Conservation (phyloP, 2,113 vertebrate genomes). For the Poeciliopsis turrubarensis region DNA sequence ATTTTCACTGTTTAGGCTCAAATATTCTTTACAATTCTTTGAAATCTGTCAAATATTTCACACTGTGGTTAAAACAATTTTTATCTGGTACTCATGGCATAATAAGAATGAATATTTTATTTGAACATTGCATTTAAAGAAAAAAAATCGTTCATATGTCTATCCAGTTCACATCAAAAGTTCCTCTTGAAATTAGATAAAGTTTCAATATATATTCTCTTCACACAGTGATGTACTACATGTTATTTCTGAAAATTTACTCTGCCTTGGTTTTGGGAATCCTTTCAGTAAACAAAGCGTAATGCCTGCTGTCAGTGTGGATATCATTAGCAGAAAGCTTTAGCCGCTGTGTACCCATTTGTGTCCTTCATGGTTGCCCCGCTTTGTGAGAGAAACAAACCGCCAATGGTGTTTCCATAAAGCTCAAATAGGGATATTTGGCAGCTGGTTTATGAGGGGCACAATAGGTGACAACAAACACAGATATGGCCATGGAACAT, state of each 20-base stretch:
- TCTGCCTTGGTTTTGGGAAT: background rate
- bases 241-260: background rate
- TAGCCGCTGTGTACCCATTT: slow-evolving; percentile 40
- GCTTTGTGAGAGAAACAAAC: slow-evolving; percentile 12
- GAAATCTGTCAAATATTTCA: background rate
- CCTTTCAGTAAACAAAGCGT: background rate
- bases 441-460: slow-evolving; percentile 42
- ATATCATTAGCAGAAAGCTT: slow-evolving; percentile 27
- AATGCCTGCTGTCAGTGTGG: slow-evolving; percentile 6
- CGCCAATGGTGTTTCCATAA: slow-evolving; percentile 20
- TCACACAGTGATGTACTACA: too few species aligned
- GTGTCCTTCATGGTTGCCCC: slow-evolving; percentile 23
- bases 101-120: background rate
- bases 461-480: slow-evolving; percentile 45
- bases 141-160: too few species aligned
- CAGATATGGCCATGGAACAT: slow-evolving; percentile 14
- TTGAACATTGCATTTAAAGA: too few species aligned
- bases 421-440: slow-evolving; percentile 31
- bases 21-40: background rate
- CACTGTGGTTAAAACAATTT: background rate
- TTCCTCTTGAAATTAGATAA: too few species aligned
- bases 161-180: too few species aligned
- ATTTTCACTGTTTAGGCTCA: background rate
- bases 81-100: background rate
- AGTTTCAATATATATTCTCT: too few species aligned